These are phyloP conservation scores for Aelia acuminata DNA, from an alignment of 2,888 invertebrate genomes.

Conservation along the genomic window DNA sequence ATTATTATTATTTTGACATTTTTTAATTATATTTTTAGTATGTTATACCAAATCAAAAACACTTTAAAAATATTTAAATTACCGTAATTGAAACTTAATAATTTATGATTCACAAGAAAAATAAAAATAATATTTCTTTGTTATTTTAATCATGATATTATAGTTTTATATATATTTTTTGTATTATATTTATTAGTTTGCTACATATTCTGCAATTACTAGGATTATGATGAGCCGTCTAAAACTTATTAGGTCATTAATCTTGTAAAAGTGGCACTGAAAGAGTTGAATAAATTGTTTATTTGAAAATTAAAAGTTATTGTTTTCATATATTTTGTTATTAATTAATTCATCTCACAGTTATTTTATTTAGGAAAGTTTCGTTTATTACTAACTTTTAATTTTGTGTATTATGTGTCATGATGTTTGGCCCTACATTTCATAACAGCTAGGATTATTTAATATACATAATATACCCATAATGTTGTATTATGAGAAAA, in stretches of 20 bases:
- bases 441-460: background rate
- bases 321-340: background rate
- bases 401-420: background rate
- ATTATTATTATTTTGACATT: too few species aligned
- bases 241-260: background rate
- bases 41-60: background rate
- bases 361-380: conserved; percentile 28
- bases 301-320: background rate
- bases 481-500: background rate
- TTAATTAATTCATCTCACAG: background rate
- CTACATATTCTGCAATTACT: background rate
- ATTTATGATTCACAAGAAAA: background rate
- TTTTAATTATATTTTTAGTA: too few species aligned
- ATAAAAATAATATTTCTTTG: background rate
- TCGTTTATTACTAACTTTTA: background rate
- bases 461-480: background rate
- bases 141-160: background rate
- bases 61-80: background rate
- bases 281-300: background rate
- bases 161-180: background rate
- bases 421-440: background rate
- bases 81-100: background rate
- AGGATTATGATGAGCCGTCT: background rate
- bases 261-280: background rate
- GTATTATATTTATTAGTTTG: background rate